Evolutionary conservation across 2,888 invertebrate genomes (phyloP).

Genomic region (Sinhomidia bicolor): DNA sequence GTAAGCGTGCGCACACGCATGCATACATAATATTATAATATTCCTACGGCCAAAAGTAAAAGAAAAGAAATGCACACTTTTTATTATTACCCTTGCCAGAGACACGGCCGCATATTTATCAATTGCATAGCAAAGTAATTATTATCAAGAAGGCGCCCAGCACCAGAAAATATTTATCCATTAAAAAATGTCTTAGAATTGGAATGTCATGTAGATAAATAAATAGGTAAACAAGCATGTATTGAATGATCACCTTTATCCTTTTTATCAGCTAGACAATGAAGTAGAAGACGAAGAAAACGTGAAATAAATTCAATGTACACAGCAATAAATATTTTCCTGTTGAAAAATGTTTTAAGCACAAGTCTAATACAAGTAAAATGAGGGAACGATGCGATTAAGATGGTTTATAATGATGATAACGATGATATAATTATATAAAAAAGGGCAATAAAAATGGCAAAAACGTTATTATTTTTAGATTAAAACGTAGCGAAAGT

Average conservation of each 20-base stretch:
- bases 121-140: constrained; percentile 7
- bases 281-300: neutral
- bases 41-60: neutral
- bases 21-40: neutral
- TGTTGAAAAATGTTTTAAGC: neutral
- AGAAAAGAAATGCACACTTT: constrained; percentile 13
- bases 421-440: constrained; percentile 27
- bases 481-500: too few relatives aligned
- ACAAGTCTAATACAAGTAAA: neutral
- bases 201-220: neutral
- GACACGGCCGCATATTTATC: neutral
- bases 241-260: neutral
- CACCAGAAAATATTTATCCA: neutral
- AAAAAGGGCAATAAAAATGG: neutral
- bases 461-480: neutral
- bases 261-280: neutral
- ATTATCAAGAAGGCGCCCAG: neutral
- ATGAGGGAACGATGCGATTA: neutral
- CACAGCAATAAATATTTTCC: constrained; percentile 12
- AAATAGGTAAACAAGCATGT: neutral
- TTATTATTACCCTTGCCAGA: neutral
- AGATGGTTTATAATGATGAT: constrained; percentile 6
- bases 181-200: constrained; percentile 10
- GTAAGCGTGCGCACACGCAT: constrained; percentile 2
- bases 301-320: constrained; percentile 14